Conservation (phyloP, 2,888 invertebrate species). For the Dynastes grantii region DNA sequence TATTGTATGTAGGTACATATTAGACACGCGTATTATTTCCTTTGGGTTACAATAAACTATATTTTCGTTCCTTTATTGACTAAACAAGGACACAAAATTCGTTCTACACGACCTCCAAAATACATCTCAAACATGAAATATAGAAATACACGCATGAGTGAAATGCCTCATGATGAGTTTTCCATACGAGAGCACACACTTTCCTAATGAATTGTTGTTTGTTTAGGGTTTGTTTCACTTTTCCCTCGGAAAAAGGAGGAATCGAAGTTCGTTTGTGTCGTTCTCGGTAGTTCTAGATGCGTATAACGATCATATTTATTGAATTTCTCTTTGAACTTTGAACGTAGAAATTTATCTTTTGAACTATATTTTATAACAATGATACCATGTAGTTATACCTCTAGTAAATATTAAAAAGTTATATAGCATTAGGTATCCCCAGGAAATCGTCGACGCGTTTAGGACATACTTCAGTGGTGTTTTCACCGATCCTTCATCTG, state of each 20-base stretch:
- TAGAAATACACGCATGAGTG: conserved; percentile 42
- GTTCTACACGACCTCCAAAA: conserved; percentile 1
- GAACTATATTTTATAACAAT: too few species aligned
- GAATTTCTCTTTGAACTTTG: conserved; percentile 15
- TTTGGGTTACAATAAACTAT: neutral
- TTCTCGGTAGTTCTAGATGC: neutral
- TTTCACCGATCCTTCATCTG: too few species aligned
- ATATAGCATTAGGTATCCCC: too few species aligned
- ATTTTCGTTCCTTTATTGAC: conserved; percentile 24
- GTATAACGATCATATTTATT: conserved; percentile 3
- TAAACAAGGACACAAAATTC: conserved; percentile 22
- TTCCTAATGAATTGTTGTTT: conserved; percentile 48
- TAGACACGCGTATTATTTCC: too few species aligned
- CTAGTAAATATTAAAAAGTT: too few species aligned
- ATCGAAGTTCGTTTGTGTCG: conserved; percentile 11
- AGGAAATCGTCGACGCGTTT: too few species aligned
- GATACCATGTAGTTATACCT: too few species aligned
- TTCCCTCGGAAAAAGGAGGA: neutral
- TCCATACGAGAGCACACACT: conserved; percentile 40
- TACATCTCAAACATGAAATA: conserved; percentile 38
- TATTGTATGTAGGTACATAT: neutral
- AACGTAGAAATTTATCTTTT: neutral
- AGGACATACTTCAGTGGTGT: too few species aligned
- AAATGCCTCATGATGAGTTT: conserved; percentile 36
- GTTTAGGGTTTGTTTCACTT: conserved; percentile 40